A percentile compares a stretch with the other conserved stretches of the same genome.
phyloP scores from a whole-genome alignment of 1,140 invertebrate species.

The Neoseiulus cucumeris region DNA sequence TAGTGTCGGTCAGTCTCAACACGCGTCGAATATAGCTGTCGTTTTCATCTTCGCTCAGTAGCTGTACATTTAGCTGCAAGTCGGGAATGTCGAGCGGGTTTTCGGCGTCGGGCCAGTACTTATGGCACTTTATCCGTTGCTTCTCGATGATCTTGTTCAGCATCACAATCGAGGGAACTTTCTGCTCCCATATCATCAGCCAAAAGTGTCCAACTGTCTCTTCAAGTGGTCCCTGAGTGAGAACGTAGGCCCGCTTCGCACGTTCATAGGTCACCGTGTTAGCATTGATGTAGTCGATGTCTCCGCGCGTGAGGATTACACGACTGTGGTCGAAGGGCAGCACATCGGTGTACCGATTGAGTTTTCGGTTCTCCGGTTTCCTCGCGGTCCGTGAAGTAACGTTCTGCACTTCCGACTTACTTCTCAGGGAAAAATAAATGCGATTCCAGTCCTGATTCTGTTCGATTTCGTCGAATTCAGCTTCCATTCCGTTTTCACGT shows the following conservation, averaged over 20 bases:
- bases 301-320: background rate
- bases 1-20: constrained; percentile 14
- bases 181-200: constrained; percentile 32
- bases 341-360: constrained; percentile 2
- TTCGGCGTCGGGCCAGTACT: background rate
- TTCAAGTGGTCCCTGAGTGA: constrained; percentile 30
- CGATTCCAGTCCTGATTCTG: background rate
- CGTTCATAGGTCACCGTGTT: constrained; percentile 25
- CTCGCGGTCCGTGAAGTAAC: background rate
- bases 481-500: background rate
- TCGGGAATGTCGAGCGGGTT: background rate
- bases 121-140: constrained; percentile 7
- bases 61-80: background rate
- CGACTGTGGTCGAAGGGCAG: background rate
- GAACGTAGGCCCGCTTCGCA: constrained; percentile 27
- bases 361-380: background rate
- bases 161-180: constrained; percentile 28
- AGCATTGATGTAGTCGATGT: constrained; percentile 29
- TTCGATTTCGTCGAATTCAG: constrained; percentile 6
- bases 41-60: background rate
- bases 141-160: constrained; percentile 30
- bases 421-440: background rate
- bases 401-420: background rate
- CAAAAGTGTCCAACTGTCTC: constrained; percentile 30
- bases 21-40: background rate